phyloP scores from a whole-genome alignment of 2,113 vertebrate genomes.

The Hystrix brachyura region DNA sequence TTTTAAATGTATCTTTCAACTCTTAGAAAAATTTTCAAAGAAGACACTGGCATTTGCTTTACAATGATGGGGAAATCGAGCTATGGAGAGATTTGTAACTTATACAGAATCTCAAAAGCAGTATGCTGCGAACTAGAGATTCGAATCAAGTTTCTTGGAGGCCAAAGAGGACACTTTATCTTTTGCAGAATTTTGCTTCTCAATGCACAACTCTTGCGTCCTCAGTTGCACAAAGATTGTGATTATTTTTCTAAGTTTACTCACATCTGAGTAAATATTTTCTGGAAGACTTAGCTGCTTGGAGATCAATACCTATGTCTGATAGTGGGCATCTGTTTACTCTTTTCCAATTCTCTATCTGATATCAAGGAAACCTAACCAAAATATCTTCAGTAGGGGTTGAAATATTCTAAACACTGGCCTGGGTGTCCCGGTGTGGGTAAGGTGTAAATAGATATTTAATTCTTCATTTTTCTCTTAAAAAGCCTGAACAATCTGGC shows the following conservation, averaged over 20 bases:
- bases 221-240: neutral
- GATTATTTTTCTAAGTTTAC: neutral
- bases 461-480: conserved; percentile 36
- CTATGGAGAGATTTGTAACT: neutral
- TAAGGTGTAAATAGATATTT: neutral
- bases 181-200: neutral
- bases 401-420: neutral
- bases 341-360: neutral
- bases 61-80: neutral
- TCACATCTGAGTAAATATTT: neutral
- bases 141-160: neutral
- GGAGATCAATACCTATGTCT: neutral
- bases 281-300: neutral
- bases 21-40: neutral
- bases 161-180: neutral
- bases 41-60: neutral
- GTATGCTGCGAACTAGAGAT: neutral
- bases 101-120: neutral
- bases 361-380: neutral
- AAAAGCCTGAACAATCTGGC: conserved; percentile 44
- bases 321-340: neutral
- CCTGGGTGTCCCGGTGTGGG: neutral
- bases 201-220: neutral
- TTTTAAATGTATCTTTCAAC: neutral
- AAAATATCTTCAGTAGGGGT: neutral